Conservation (phyloP, 1,140 invertebrate species). For the Probaryconus sp. region DNA sequence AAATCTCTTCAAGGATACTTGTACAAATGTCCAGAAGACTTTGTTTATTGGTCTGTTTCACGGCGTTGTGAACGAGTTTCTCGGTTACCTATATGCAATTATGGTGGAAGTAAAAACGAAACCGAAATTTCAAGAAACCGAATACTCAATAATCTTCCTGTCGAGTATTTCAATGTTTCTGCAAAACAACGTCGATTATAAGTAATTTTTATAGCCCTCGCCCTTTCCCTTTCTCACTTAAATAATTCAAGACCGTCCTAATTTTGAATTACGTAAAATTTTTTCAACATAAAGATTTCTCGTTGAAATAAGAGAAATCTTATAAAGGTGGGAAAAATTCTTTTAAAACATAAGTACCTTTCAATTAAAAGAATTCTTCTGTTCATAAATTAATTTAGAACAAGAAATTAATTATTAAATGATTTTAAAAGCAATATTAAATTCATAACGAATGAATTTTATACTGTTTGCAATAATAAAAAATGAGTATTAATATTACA, state of each 20-base stretch:
- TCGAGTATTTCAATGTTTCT: constrained; percentile 70
- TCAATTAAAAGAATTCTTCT: too few relatives aligned
- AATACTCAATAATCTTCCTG: constrained; percentile 69
- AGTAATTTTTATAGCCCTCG: constrained; percentile 2
- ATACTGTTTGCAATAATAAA: neutral
- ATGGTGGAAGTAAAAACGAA: constrained; percentile 56
- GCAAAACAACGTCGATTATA: constrained; percentile 60
- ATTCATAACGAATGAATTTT: neutral
- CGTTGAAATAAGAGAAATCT: too few relatives aligned
- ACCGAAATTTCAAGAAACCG: constrained; percentile 64
- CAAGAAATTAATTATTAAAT: too few relatives aligned
- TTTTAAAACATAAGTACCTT: too few relatives aligned
- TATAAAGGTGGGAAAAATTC: too few relatives aligned
- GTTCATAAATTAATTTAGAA: too few relatives aligned
- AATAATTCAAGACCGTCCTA: neutral
- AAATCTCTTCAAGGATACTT: constrained; percentile 83
- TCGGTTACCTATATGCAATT: constrained; percentile 80
- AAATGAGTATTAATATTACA: constrained; percentile 13
- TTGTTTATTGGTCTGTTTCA: constrained; percentile 87
- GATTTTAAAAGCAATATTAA: neutral
- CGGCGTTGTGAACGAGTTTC: constrained; percentile 84
- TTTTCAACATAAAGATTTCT: neutral
- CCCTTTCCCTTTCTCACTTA: too few relatives aligned
- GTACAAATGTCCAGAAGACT: constrained; percentile 87
- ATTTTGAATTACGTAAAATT: neutral